Percentiles rank a stretch among this genome's conserved stretches.
phyloP scores from a whole-genome alignment of 2,888 invertebrate genomes.

The Phengaris alcon region DNA sequence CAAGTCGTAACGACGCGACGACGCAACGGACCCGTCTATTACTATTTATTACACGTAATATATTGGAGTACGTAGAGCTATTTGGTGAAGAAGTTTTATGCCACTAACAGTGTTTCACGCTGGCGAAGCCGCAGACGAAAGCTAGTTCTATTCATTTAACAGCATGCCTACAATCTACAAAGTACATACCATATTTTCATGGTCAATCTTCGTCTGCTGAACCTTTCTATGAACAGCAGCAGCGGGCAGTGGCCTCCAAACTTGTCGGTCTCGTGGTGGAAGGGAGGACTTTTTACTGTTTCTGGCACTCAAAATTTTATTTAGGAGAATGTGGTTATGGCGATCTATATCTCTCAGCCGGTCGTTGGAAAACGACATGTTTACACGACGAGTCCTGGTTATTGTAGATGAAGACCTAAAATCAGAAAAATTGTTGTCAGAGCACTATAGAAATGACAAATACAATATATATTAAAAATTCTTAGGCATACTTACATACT shows the following conservation, averaged over 20 bases:
- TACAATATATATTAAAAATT: no score
- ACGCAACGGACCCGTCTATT: no score
- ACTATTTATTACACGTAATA: no score
- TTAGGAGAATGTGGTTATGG: slow-evolving; percentile 79
- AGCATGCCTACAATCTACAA: no score
- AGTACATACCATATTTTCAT: slow-evolving; percentile 74
- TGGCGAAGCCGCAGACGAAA: no score
- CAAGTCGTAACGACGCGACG: no score
- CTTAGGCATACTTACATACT: no score
- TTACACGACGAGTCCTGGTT: slow-evolving; percentile 56
- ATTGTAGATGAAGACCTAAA: slow-evolving; percentile 55
- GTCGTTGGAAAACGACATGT: slow-evolving; percentile 80
- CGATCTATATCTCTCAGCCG: slow-evolving; percentile 80
- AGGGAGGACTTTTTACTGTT: slow-evolving; percentile 60
- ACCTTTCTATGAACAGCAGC: slow-evolving; percentile 76
- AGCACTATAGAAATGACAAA: no score
- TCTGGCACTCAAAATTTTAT: slow-evolving; percentile 76
- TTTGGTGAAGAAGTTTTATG: no score
- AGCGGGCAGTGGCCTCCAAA: slow-evolving; percentile 52
- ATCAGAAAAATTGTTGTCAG: background rate
- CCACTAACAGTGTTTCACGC: no score
- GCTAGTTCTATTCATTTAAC: no score
- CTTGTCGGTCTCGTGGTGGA: slow-evolving; percentile 49
- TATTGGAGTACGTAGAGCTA: no score
- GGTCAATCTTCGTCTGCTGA: slow-evolving; percentile 77